A percentile compares a stretch with the other conserved stretches of the same genome.
phyloP scores from a whole-genome alignment of 2,797 vertebrate species.

The Rhinichthys osculus region DNA sequence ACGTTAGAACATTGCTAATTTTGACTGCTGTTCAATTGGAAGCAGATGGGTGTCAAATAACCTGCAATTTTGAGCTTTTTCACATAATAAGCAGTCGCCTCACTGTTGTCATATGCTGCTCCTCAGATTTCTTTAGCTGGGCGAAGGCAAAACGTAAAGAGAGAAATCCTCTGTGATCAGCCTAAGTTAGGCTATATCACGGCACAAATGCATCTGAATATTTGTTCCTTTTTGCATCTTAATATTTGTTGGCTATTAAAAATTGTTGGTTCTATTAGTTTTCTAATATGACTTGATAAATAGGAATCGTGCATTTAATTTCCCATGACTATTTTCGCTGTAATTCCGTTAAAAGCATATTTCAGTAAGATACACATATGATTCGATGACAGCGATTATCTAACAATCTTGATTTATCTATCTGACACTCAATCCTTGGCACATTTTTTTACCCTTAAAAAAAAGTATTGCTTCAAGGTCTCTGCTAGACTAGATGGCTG shows the following conservation, averaged over 20 bases:
- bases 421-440: not conserved
- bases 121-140: constrained; percentile 37
- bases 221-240: not conserved
- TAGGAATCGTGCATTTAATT: not conserved
- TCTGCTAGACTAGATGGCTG: not conserved
- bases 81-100: constrained; percentile 44
- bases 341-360: not conserved
- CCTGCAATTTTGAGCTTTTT: constrained; percentile 61
- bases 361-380: not conserved
- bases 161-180: not conserved
- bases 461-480: not conserved
- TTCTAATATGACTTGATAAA: not conserved
- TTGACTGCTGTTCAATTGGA: constrained; percentile 57
- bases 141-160: constrained; percentile 4
- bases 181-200: not conserved
- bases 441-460: not conserved
- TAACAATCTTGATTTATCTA: not conserved
- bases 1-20: constrained; percentile 55
- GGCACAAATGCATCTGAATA: not conserved
- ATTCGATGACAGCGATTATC: not conserved
- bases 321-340: no score
- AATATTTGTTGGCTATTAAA: not conserved
- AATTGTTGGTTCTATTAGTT: no score
- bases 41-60: constrained; percentile 63
- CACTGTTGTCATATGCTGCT: constrained; percentile 43